Evolutionary conservation across 2,797 vertebrate genomes (phyloP).

Genomic region (Pipistrellus nathusii): DNA sequence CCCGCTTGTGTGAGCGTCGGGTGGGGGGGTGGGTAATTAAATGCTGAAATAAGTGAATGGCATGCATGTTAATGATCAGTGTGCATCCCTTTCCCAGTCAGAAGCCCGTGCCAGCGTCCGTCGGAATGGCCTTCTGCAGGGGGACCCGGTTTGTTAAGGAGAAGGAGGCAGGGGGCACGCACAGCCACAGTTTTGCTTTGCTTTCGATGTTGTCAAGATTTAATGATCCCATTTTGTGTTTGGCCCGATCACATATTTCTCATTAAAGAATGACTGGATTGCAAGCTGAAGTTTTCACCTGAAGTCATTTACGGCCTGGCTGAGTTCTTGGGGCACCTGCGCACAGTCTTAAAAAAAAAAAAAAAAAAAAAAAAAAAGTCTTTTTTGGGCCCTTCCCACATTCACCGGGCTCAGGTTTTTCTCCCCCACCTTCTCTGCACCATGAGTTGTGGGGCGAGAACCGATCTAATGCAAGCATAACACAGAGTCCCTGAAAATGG

Average conservation of each 20-base stretch:
- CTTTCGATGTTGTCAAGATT: constrained; percentile 44
- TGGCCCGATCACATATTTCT: constrained; percentile 68
- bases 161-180: background rate
- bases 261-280: constrained; percentile 67
- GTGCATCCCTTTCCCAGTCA: background rate
- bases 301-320: constrained; percentile 57
- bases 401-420: background rate
- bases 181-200: background rate
- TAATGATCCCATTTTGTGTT: constrained; percentile 73
- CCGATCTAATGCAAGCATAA: background rate
- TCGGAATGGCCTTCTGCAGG: background rate
- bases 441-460: constrained; percentile 31
- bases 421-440: constrained; percentile 6
- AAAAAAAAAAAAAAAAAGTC: rapidly evolving
- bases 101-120: background rate
- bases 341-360: background rate
- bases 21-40: background rate
- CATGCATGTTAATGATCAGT: background rate
- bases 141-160: constrained; percentile 1
- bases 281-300: constrained; percentile 61
- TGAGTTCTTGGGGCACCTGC: background rate
- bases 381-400: background rate
- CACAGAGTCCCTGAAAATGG: background rate
- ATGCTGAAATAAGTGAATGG: background rate
- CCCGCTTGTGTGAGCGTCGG: rapidly evolving